phyloP scores from a whole-genome alignment of 2,113 vertebrate species.

The Chrysemys picta region DNA sequence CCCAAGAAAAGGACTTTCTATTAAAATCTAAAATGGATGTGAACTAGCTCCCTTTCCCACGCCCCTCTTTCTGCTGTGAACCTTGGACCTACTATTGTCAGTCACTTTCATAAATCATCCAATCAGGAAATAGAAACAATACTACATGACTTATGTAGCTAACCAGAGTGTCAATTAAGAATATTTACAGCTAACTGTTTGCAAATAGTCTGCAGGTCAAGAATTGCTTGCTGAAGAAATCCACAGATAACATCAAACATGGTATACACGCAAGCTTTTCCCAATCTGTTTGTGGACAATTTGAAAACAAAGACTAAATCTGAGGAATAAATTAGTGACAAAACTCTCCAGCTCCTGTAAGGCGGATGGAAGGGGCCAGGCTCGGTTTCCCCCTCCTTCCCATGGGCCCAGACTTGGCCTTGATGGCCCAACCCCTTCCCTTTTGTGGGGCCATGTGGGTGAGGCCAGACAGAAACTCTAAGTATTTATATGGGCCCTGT shows the following conservation, averaged over 20 bases:
- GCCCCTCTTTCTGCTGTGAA: background rate
- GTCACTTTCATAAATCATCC: background rate
- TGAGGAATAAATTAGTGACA: background rate
- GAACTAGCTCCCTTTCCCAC: background rate
- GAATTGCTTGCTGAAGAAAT: background rate
- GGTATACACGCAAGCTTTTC: background rate
- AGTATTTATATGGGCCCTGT: background rate
- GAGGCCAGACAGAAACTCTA: background rate
- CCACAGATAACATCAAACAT: background rate
- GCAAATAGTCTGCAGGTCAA: background rate
- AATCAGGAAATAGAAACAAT: background rate
- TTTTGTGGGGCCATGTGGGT: background rate
- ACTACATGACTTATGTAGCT: background rate
- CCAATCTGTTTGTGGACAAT: background rate
- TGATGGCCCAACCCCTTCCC: background rate
- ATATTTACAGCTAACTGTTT: background rate
- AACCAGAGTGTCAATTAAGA: background rate
- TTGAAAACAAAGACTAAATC: background rate
- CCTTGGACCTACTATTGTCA: background rate
- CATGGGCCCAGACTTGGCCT: background rate
- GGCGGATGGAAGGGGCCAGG: background rate
- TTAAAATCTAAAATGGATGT: fast-evolving
- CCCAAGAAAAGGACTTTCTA: background rate
- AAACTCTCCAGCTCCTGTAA: background rate
- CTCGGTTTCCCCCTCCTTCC: background rate